Evolutionary conservation across 2,888 invertebrate species (phyloP), one percentile per base, ranked within the genome.

Genomic region (Acanthopleura granulata): DNA sequence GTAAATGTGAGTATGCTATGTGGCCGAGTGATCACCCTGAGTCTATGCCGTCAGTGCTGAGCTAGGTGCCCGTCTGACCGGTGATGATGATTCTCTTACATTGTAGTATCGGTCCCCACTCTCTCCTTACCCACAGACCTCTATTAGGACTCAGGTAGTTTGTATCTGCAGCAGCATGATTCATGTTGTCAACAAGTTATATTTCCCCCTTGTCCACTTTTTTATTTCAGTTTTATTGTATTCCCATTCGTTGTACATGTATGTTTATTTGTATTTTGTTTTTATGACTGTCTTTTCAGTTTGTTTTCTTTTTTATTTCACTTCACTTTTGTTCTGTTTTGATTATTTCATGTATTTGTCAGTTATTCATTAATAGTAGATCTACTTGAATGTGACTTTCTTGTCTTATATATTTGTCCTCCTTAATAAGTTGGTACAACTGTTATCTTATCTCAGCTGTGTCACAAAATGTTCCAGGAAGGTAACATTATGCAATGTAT

Each of bases 71-170:
- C 40, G 4, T 57, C 57, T n/a, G 57, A 57, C 4, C 6, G 3
- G 57, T 57, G 12, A 57, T 57, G 57, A n/a, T 57, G 57, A n/a
- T 22, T 15, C 6, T 66, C 66, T 66, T 27, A 27, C 66, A 27
- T 66, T 66, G 66, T 66, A 66, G 66, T 66, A 66, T 66, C 66
- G 66, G 66, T 66, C 66, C 66, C 66, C 66, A 22, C 22, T 27
- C 18, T 66, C 66, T 27, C 66, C 66, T 6, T 66, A 66, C 25
- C 66, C 25, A 66, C 66, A 66, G 66, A 66, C 66, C 29, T 66
- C 66, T 25, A 66, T 66, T 27, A 66, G 66, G 66, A 66, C 66
- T 16, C 66, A 66, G 66, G 66, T 57, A 57, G 57, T 57, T 18
- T 22, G 25, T 66, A 6, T 27, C 22, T 66, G 25, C 66, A 6